phyloP scores from a whole-genome alignment of 2,113 vertebrate species.

The Gadus chalcogrammus region DNA sequence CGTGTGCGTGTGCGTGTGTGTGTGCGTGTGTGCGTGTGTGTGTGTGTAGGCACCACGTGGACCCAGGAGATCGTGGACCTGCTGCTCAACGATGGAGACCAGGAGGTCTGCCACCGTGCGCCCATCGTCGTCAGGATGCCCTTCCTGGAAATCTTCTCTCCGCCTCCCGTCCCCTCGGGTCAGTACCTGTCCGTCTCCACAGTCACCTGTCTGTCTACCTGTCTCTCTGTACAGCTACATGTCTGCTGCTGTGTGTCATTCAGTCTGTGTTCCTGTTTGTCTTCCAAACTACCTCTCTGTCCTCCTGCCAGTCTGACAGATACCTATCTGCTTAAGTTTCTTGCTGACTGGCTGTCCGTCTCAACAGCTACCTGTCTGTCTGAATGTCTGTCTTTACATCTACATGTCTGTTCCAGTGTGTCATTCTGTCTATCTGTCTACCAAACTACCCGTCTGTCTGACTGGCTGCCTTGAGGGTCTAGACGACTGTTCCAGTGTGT shows the following conservation, averaged over 20 bases:
- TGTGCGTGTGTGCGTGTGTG: background rate
- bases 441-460: background rate
- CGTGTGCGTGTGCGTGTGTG: background rate
- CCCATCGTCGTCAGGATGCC: constrained; percentile 66
- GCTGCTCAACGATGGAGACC: constrained; percentile 69
- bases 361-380: background rate
- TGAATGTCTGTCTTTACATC: too few species aligned
- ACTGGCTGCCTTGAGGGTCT: too few species aligned
- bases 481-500: too few species aligned
- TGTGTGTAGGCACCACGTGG: constrained; percentile 78
- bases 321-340: background rate
- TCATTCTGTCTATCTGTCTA: too few species aligned
- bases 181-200: background rate
- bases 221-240: background rate
- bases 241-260: background rate
- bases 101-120: constrained; percentile 65
- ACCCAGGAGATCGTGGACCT: constrained; percentile 81
- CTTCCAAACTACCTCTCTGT: background rate
- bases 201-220: background rate
- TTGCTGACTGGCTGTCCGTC: background rate
- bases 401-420: too few species aligned
- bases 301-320: too few species aligned
- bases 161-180: constrained; percentile 72
- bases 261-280: background rate
- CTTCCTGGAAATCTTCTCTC: constrained; percentile 72